Conservation (phyloP, 2,797 vertebrate species). For the Uromys caudimaculatus region DNA sequence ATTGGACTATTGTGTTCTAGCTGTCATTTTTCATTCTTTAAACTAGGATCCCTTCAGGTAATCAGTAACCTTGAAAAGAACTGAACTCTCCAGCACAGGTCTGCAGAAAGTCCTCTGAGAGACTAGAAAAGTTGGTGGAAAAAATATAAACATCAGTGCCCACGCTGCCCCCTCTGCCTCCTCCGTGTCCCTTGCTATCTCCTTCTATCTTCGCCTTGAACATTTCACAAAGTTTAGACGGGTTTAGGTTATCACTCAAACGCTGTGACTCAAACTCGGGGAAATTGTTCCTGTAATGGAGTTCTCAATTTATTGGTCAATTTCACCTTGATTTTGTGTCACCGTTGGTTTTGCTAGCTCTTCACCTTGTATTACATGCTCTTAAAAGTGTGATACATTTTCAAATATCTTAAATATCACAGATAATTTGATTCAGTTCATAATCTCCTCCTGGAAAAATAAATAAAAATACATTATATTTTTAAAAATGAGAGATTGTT, state of each 20-base stretch:
- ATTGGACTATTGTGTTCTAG: slow-evolving; percentile 71
- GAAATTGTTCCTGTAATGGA: slow-evolving; percentile 84
- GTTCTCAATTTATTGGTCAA: slow-evolving; percentile 84
- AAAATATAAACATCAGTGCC: slow-evolving; percentile 49
- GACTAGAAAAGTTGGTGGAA: slow-evolving; percentile 63
- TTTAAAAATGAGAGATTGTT: slow-evolving; percentile 54
- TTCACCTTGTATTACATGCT: slow-evolving; percentile 79
- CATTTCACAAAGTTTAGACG: slow-evolving; percentile 78
- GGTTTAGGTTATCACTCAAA: slow-evolving; percentile 77
- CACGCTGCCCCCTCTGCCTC: background rate
- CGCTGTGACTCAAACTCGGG: slow-evolving; percentile 66
- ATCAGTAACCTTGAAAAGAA: slow-evolving; percentile 79
- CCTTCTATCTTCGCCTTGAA: slow-evolving; percentile 66
- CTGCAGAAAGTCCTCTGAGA: slow-evolving; percentile 57
- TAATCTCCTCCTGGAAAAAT: slow-evolving; percentile 81
- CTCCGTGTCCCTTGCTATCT: background rate
- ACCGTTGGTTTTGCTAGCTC: slow-evolving; percentile 82
- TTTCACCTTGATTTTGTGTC: slow-evolving; percentile 85
- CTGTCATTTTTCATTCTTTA: slow-evolving; percentile 79
- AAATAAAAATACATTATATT: slow-evolving; percentile 83
- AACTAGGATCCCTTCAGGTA: slow-evolving; percentile 76
- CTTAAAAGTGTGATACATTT: slow-evolving; percentile 81
- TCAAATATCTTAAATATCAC: slow-evolving; percentile 85
- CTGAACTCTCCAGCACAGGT: slow-evolving; percentile 52
- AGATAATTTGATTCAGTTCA: slow-evolving; percentile 74